Conservation (phyloP, 2,888 invertebrate genomes). For the Eulithis prunata region DNA sequence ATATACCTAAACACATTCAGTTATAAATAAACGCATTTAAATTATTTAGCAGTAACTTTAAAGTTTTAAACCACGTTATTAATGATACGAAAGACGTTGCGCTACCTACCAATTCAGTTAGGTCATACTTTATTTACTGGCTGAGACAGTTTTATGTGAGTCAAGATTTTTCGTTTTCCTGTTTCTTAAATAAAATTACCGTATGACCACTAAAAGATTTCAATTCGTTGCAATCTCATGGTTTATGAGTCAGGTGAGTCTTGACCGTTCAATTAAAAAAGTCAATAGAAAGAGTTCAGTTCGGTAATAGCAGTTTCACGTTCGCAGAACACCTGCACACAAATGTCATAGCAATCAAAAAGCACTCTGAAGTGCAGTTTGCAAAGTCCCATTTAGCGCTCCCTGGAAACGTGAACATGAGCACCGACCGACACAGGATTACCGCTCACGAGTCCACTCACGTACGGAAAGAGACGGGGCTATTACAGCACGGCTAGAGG, state of each 20-base stretch:
- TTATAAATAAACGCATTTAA: too few relatives aligned
- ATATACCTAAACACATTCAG: too few relatives aligned
- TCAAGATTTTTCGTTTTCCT: conserved; percentile 43
- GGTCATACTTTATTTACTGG: conserved; percentile 41
- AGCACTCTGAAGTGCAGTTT: conserved; percentile 62
- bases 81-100: conserved; percentile 12
- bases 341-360: conserved; percentile 56
- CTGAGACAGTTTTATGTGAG: conserved; percentile 39
- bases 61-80: neutral
- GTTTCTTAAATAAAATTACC: conserved; percentile 34
- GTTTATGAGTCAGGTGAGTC: conserved; percentile 25
- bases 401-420: conserved; percentile 45
- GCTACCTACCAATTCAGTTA: conserved; percentile 49
- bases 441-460: conserved; percentile 63
- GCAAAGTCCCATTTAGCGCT: conserved; percentile 63
- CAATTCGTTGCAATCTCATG: conserved; percentile 10
- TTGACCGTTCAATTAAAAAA: conserved; percentile 54
- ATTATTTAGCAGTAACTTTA: too few relatives aligned
- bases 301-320: conserved; percentile 56
- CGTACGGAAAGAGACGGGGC: conserved; percentile 60
- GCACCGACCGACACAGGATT: conserved; percentile 57
- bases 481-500: conserved; percentile 53
- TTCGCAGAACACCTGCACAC: conserved; percentile 60
- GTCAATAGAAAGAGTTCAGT: conserved; percentile 51
- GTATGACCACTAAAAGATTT: conserved; percentile 13